phyloP scores from a whole-genome alignment of 2,797 vertebrate species.

The Sebastes flavidus region DNA sequence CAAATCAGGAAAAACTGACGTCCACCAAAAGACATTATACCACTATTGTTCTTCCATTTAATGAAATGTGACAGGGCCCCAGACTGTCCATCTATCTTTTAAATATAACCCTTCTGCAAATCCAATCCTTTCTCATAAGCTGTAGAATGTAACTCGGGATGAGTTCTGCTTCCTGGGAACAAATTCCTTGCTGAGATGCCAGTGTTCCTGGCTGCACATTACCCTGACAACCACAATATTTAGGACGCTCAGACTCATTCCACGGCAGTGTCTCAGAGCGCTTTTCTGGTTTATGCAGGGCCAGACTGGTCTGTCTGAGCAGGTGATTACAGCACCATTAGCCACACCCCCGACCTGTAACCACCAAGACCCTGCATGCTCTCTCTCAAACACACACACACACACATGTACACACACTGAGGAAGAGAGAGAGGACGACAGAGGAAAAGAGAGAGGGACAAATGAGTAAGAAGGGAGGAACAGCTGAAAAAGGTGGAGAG shows the following conservation, averaged over 20 bases:
- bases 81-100: conserved; percentile 25
- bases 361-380: not conserved
- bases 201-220: conserved; percentile 34
- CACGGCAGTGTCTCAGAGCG: conserved; percentile 29
- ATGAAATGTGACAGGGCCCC: conserved; percentile 11
- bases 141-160: conserved; percentile 26
- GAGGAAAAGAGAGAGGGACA: conserved; percentile 28
- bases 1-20: conserved; percentile 37
- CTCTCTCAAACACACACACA: not conserved
- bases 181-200: conserved; percentile 67
- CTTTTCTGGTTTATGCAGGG: conserved; percentile 41
- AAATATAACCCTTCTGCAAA: conserved; percentile 12
- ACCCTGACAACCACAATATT: conserved; percentile 77
- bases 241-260: conserved; percentile 58
- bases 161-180: conserved; percentile 40
- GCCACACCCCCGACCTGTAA: conserved; percentile 54
- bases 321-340: conserved; percentile 62
- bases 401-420: not conserved
- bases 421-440: not conserved
- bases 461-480: conserved; percentile 37
- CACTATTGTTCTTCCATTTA: conserved; percentile 27
- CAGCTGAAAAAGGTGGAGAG: conserved; percentile 61
- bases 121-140: conserved; percentile 35
- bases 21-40: not conserved
- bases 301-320: conserved; percentile 64